A percentile compares a stretch with the other conserved stretches of the same genome.
Conservation (phyloP, 1,140 invertebrate genomes). For the Drosophila littoralis region DNA sequence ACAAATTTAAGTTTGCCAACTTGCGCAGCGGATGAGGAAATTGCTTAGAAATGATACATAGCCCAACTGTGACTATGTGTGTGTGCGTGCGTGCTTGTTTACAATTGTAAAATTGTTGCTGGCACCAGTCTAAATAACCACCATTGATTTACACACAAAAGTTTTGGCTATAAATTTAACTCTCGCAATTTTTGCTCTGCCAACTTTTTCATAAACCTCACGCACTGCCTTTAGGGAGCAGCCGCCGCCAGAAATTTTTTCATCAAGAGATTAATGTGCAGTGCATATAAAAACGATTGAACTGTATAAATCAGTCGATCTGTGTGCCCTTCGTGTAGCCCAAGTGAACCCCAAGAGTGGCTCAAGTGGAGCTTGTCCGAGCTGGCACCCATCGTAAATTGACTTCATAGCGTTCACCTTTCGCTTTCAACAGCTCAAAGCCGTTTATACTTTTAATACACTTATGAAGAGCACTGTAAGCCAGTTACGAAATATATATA, state of each 20-base stretch:
- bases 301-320: slow-evolving; percentile 64
- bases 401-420: slow-evolving; percentile 5
- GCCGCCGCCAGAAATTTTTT: slow-evolving; percentile 46
- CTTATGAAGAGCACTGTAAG: not conserved
- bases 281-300: slow-evolving; percentile 70
- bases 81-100: slow-evolving; percentile 54
- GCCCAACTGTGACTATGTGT: slow-evolving; percentile 34
- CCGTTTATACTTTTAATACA: not conserved
- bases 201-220: slow-evolving; percentile 77
- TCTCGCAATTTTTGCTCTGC: slow-evolving; percentile 52
- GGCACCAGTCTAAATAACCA: slow-evolving; percentile 65
- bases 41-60: slow-evolving; percentile 82
- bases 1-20: slow-evolving; percentile 46
- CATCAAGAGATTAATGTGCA: slow-evolving; percentile 70
- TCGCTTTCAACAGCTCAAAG: not conserved
- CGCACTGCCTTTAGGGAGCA: slow-evolving; percentile 23
- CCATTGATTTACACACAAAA: slow-evolving; percentile 77
- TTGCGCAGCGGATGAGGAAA: slow-evolving; percentile 70
- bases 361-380: not conserved
- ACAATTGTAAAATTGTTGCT: slow-evolving; percentile 69
- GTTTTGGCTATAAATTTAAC: slow-evolving; percentile 74
- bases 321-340: not conserved
- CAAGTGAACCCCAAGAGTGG: not conserved
- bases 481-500: not conserved
- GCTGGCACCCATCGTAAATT: slow-evolving; percentile 4